Base-by-base conservation (phyloP, 2,113 vertebrate genomes). In the Caracal caracal region DNA sequence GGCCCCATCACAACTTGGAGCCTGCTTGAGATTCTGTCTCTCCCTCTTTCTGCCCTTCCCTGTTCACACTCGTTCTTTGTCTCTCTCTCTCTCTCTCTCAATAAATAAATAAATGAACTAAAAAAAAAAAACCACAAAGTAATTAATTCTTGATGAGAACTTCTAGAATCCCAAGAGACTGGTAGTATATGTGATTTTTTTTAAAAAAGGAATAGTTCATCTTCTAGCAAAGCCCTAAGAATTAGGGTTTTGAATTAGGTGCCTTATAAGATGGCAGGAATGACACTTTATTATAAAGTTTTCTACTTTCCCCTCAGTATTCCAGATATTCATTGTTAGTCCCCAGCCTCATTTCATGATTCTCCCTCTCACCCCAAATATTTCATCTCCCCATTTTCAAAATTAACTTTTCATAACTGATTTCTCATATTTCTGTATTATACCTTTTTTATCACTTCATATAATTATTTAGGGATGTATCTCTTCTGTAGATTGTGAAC, bases 111-210 rank as follows among this genome's bases (percentile, higher is more conserved):
- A 59, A 59, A 22, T 22, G 17, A 22, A 56, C 56, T 56, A 56
- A 56, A 59, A 49, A 13, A 13, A 49, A 49, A 24, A 59, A 43
- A 9, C 1, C 43, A 43, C 43, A 43, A 43, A 59, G 20, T 59
- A 59, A 65, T 26, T 82, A 43, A 56, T 93, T 89, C 73, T 94
- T 85, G n/a, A 66, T 78, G 68, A 92, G n/a, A 88, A 56, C 33
- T 49, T 95, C 35, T 22, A 22, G 53, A 66, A 47, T 56, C 24
- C 56, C n/a, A 59, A 47, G 51, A 91, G 16, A 93, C 59, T 90
- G 76, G 16, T 61, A 92, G 28, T 43, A 90, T 66, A 65, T 76
- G 19, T 28, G 70, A 51, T 78, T 83, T 86, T 61, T 66, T 73
- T 26, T 2, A 75, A 88, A 68, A 70, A 63, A 82, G 10, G 83